These are phyloP conservation scores for Lutjanus argentimaculatus DNA, from an alignment of 2,797 vertebrate genomes.

Conservation along the genomic window DNA sequence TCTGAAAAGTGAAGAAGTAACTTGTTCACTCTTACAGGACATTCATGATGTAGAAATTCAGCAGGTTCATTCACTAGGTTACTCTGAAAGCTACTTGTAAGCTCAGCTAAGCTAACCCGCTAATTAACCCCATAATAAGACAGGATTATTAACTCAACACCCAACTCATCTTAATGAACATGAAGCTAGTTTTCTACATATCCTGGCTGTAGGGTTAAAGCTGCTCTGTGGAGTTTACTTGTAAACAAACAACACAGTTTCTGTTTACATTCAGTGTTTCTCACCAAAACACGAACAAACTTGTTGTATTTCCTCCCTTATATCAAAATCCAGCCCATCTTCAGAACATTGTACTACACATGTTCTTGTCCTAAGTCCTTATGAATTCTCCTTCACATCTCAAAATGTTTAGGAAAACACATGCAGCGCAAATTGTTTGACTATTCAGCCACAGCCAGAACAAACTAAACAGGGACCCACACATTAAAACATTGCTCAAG, in stretches of 20 bases:
- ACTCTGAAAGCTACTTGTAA: neutral
- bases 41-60: slow-evolving; percentile 37
- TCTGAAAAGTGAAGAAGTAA: neutral
- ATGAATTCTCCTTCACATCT: too few relatives aligned
- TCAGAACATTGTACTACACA: too few relatives aligned
- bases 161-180: too few relatives aligned
- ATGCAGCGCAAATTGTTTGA: too few relatives aligned
- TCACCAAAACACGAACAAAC: neutral
- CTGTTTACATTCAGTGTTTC: slow-evolving; percentile 44
- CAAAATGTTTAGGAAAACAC: too few relatives aligned
- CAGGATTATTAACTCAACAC: too few relatives aligned
- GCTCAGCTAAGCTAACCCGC: slow-evolving; percentile 1
- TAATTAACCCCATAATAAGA: neutral
- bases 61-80: neutral
- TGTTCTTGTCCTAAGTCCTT: too few relatives aligned
- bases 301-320: neutral
- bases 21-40: slow-evolving; percentile 12
- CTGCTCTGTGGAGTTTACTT: neutral
- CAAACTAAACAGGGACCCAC: too few relatives aligned
- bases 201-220: neutral
- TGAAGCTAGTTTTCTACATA: neutral
- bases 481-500: too few relatives aligned
- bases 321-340: too few relatives aligned
- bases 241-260: slow-evolving; percentile 31
- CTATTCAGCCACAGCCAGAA: too few relatives aligned